Base-by-base conservation (phyloP, 2,888 invertebrate genomes). In the Apodemia hepburni region DNA sequence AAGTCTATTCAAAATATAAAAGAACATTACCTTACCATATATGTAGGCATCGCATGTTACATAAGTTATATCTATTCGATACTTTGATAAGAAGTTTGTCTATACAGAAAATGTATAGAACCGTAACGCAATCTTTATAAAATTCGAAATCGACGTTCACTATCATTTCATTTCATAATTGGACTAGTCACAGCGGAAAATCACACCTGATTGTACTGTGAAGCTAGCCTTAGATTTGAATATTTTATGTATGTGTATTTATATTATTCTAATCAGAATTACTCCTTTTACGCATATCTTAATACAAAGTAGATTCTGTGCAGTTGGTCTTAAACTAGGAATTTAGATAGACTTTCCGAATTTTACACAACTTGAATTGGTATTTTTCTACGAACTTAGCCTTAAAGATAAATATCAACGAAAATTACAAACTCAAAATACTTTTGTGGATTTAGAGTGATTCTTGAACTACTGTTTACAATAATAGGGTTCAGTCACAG, bases 41-140 rank as follows among this genome's bases (percentile, higher is more conserved):
- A 54, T 15, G 54, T 54, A 27, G 54, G 54, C 54, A 54, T 54
- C 54, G 54, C 35, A 58, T 58, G 58, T 58, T 58, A 18, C 42
- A 42, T 42, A 42, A 42, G 15, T 42, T 42, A 42, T 42, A 42
- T 38, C 42, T 42, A 42, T 42, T 15, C 15, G 4, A 15, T 15
- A 15, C 15, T 42, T 42, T 4, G 3, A 12, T 12, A 38, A 42
- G 15, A 42, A 42, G 15, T 15, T 42, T 15, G 12, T 15, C 42
- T 42, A 42, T 42, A 42, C 42, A 42, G 15, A 42, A 42, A 42
- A 42, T 42, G 42, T 42, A 42, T 42, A 42, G 42, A 42, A 5
- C 15, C 15, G 42, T 42, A 42, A 42, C 42, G 42, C 42, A 42
- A 42, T 4, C 15, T 42, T 42, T 42, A 15, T 42, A 47, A n/a